A percentile compares a stretch with the other conserved stretches of the same genome.
These are phyloP conservation scores for Cyprinodon tularosa DNA, from an alignment of 2,113 vertebrate genomes.

Conservation along the genomic window DNA sequence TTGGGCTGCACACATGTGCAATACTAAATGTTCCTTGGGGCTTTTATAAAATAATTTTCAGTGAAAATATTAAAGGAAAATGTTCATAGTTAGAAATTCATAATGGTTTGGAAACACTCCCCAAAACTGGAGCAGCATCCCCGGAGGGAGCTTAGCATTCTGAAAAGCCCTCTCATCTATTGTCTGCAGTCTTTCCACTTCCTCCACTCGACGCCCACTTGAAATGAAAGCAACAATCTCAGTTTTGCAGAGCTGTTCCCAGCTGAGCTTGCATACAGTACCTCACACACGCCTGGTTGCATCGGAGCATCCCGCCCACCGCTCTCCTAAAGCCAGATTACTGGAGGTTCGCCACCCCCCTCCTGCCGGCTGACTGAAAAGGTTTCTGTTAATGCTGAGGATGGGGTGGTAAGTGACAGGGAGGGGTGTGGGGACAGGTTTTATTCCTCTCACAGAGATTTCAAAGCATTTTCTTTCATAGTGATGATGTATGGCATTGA, in stretches of 20 bases:
- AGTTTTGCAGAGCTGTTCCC: conserved; percentile 36
- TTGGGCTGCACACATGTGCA: conserved; percentile 30
- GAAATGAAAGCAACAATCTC: conserved; percentile 41
- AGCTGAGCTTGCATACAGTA: conserved; percentile 39
- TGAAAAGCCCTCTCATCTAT: conserved; percentile 39
- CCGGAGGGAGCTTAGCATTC: conserved; percentile 31
- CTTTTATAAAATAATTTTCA: conserved; percentile 23
- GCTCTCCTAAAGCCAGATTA: conserved; percentile 52
- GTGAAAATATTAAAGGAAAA: conserved; percentile 24
- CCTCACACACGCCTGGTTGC: conserved; percentile 54
- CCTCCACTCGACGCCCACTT: conserved; percentile 47
- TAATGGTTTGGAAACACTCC: conserved; percentile 20
- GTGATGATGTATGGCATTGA: conserved; percentile 41
- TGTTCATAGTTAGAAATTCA: conserved; percentile 11
- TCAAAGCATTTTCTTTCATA: conserved; percentile 27
- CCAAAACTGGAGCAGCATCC: conserved; percentile 11
- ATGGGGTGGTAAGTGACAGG: conserved; percentile 45
- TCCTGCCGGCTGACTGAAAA: conserved; percentile 44
- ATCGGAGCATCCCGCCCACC: conserved; percentile 50
- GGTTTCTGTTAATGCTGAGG: conserved; percentile 43
- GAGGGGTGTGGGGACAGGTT: conserved; percentile 21
- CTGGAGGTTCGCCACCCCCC: conserved; percentile 32
- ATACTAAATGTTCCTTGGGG: conserved; percentile 19
- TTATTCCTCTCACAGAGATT: conserved; percentile 9
- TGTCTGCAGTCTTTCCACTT: conserved; percentile 53